phyloP scores from a whole-genome alignment of 2,797 vertebrate genomes.

The Simalia tracyae region DNA sequence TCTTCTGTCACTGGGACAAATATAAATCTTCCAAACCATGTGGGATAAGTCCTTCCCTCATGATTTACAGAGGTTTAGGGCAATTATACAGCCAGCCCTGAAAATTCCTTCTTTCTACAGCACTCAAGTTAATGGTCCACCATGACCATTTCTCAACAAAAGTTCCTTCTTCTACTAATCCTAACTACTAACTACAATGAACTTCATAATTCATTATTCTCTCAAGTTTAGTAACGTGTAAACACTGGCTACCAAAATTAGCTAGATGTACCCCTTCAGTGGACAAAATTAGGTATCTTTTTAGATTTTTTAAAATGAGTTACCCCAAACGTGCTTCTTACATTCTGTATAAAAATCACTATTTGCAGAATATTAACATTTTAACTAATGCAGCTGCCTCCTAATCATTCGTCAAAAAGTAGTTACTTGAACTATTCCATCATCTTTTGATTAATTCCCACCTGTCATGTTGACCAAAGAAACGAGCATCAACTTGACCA shows the following conservation, averaged over 20 bases:
- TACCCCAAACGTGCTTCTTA: background rate
- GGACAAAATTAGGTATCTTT: background rate
- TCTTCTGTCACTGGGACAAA: background rate
- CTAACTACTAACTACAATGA: background rate
- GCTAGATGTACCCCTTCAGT: background rate
- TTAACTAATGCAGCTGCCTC: background rate
- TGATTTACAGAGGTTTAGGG: background rate
- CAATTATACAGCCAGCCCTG: background rate
- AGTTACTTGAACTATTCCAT: background rate
- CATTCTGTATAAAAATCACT: constrained; percentile 5
- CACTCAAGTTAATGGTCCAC: background rate
- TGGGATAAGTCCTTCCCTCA: background rate
- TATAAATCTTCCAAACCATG: background rate
- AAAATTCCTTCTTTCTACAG: background rate
- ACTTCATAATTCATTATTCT: background rate
- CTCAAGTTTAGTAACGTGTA: background rate
- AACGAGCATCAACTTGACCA: constrained; percentile 95
- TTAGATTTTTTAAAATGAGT: background rate
- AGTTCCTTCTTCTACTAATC: background rate
- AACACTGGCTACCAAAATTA: background rate
- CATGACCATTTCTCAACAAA: background rate
- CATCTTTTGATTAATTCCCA: constrained; percentile 63
- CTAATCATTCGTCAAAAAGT: background rate
- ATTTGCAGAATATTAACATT: background rate
- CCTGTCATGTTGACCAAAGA: constrained; percentile 99